Base-by-base conservation (phyloP, 2,888 invertebrate genomes). In the Eurois occulta region DNA sequence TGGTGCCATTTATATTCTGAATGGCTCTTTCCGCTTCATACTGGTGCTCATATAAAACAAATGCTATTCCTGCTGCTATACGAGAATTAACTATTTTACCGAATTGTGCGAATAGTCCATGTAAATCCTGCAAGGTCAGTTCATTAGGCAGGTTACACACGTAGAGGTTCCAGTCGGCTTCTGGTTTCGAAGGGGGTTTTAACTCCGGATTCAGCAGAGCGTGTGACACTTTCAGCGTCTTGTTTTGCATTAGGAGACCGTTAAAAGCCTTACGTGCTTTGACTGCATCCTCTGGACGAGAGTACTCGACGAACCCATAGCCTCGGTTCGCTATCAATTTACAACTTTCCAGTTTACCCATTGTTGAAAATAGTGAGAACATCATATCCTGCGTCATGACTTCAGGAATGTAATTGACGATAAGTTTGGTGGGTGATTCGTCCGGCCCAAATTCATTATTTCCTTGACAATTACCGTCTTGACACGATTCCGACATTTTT, bases 401-500 rank as follows among this genome's bases (percentile, higher is more conserved):
- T 95, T 97, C 97, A 91, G 97, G 97, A 95, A 97, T 97, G 94
- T 97, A 97, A 95, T 97, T 97, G 94, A 97, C 96, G 93, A 97
- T 97, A 94, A 97, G 97, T 94, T 97, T 97, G 88, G 97, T 97
- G 90, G 97, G 97, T 93, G 97, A 97, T 95, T 97, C 97, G 90
- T 97, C 97, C 89, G 96, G 94, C 92, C 96, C 95, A 96, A 93
- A 96, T 95, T 97, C 97, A 94, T 94, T 96, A 96, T 92, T 96
- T 96, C 96, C 97, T 94, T 97, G 97, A 96, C 97, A 96, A 96
- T 96, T 97, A 96, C 95, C 96, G 96, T 96, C 97, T 95, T 97
- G 97, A 97, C 97, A 97, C 97, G 97, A 96, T 95, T 97, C 97
- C 97, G 97, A 97, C 97, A 97, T 97, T 97, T 97, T 97, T 97